phyloP scores from a whole-genome alignment of 2,797 vertebrate genomes.

The Phrynocephalus vlangalii region DNA sequence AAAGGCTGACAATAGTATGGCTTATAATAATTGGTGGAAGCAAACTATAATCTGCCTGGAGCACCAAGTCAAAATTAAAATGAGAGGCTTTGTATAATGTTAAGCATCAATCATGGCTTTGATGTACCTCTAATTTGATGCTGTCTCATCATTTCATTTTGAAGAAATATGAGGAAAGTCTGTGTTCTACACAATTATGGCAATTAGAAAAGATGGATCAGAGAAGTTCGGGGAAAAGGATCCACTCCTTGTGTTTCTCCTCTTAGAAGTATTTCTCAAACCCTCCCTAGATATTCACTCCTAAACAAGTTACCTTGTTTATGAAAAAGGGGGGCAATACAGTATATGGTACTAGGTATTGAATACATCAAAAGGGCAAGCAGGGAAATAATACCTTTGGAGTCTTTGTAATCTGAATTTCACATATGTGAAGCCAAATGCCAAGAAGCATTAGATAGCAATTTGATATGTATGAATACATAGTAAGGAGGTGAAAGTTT shows the following conservation, averaged over 20 bases:
- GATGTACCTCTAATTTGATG: slow-evolving; percentile 48
- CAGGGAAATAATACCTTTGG: slow-evolving; percentile 18
- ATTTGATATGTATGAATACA: neutral
- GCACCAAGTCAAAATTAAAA: slow-evolving; percentile 66
- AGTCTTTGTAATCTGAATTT: neutral
- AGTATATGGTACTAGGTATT: neutral
- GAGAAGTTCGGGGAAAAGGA: slow-evolving; percentile 22
- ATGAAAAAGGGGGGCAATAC: accelerated
- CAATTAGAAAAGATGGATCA: slow-evolving; percentile 39
- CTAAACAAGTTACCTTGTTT: neutral
- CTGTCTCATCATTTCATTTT: slow-evolving; percentile 45
- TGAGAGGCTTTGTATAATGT: slow-evolving; percentile 61
- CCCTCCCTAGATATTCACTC: slow-evolving; percentile 1
- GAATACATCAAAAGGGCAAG: neutral
- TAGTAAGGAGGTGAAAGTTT: neutral
- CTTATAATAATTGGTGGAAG: slow-evolving; percentile 50
- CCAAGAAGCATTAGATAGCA: neutral
- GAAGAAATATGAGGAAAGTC: slow-evolving; percentile 30
- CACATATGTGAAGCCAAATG: neutral
- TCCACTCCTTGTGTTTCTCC: slow-evolving; percentile 13
- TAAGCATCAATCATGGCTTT: slow-evolving; percentile 45
- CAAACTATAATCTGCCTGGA: slow-evolving; percentile 46
- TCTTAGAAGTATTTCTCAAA: slow-evolving; percentile 12
- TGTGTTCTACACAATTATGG: slow-evolving; percentile 31
- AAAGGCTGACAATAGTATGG: slow-evolving; percentile 38